phyloP scores from a whole-genome alignment of 1,140 invertebrate species.

The Mesaphorura yosii region DNA sequence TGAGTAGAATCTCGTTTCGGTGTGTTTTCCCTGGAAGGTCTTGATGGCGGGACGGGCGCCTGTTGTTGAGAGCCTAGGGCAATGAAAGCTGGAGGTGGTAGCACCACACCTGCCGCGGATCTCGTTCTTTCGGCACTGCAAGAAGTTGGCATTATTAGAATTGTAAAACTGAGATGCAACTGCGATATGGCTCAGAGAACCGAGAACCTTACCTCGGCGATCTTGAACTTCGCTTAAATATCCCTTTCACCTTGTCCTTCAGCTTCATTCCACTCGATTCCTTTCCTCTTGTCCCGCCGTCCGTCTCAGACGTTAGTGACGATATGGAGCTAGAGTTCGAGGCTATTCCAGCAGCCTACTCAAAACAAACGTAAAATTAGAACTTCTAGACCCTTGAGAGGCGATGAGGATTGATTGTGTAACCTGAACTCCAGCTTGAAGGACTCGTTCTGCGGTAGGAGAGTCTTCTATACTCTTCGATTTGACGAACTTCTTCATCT shows the following conservation, averaged over 20 bases:
- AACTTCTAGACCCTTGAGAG: conserved; percentile 3
- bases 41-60: conserved; percentile 17
- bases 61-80: too few relatives aligned
- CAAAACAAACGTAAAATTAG: conserved; percentile 10
- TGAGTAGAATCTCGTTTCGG: conserved; percentile 23
- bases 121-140: conserved; percentile 21
- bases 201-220: conserved; percentile 24
- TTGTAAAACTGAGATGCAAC: too few relatives aligned
- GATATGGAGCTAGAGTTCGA: conserved; percentile 59
- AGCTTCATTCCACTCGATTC: conserved; percentile 50
- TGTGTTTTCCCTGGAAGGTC: conserved; percentile 24
- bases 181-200: too few relatives aligned
- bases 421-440: conserved; percentile 33
- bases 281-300: conserved; percentile 42
- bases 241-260: conserved; percentile 63
- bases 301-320: conserved; percentile 53
- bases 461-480: conserved; percentile 59
- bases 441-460: conserved; percentile 31
- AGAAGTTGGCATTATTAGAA: too few relatives aligned
- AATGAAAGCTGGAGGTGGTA: neutral
- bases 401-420: neutral
- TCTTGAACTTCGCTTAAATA: conserved; percentile 55
- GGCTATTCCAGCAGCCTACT: conserved; percentile 26
- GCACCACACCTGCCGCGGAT: conserved; percentile 1
- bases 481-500: conserved; percentile 71